Percentiles rank a stretch among this genome's conserved stretches.
Evolutionary conservation across 2,797 vertebrate genomes (phyloP).

Genomic region (Myotis daubentonii): DNA sequence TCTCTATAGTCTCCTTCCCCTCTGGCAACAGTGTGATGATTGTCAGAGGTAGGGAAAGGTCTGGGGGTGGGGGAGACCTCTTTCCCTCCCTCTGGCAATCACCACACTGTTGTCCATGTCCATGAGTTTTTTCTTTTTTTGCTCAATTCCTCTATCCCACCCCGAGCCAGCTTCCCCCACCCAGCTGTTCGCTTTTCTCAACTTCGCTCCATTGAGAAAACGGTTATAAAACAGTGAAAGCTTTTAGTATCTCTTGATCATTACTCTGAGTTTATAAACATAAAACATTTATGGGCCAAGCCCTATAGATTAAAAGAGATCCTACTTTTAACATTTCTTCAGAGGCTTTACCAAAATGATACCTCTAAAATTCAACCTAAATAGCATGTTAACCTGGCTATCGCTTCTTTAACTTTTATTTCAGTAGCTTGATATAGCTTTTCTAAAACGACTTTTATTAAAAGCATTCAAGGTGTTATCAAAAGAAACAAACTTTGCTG

Average conservation of each 20-base stretch:
- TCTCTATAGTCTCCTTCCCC: neutral
- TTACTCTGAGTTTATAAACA: constrained; percentile 30
- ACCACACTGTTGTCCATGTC: neutral
- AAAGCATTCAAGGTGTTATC: neutral
- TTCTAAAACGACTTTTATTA: constrained; percentile 28
- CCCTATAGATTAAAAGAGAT: neutral
- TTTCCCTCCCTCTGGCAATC: neutral
- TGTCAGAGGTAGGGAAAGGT: too few relatives aligned
- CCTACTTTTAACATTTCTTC: neutral
- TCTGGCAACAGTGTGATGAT: too few relatives aligned
- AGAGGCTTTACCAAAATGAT: neutral
- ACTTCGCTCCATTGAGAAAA: neutral
- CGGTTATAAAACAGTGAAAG: neutral
- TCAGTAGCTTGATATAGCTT: neutral
- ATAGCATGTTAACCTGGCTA: neutral
- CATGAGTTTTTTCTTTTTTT: neutral
- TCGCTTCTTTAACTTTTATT: neutral
- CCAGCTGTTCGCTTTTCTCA: neutral
- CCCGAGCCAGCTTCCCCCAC: neutral
- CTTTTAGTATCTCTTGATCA: neutral
- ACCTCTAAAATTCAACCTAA: neutral
- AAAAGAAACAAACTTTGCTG: constrained; percentile 17
- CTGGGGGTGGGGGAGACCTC: too few relatives aligned
- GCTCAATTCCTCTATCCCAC: neutral
- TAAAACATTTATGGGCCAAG: neutral